These are phyloP conservation scores for Crotalus viridis DNA, from an alignment of 2,113 vertebrate genomes.

Conservation along the genomic window DNA sequence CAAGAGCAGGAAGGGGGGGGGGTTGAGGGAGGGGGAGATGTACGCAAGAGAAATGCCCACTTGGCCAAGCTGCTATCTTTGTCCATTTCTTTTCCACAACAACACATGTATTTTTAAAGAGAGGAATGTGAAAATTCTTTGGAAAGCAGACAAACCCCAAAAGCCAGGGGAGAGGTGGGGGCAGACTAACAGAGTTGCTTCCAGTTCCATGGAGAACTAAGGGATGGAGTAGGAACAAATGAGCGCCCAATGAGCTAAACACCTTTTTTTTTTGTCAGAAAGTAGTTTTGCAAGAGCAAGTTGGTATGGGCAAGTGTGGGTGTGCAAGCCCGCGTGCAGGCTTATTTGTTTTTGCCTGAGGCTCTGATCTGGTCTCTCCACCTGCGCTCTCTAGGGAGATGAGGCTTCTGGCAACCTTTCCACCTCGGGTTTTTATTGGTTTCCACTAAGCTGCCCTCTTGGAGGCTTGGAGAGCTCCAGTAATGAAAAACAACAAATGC, in stretches of 20 bases:
- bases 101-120: neutral
- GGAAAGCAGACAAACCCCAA: neutral
- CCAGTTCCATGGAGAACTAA: neutral
- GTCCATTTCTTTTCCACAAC: neutral
- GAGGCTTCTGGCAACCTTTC: constrained; percentile 72
- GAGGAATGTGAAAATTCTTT: neutral
- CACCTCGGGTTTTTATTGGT: constrained; percentile 71
- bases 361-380: constrained; percentile 75
- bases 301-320: neutral
- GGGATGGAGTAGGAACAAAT: neutral
- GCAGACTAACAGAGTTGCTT: neutral
- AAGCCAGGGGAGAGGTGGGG: neutral
- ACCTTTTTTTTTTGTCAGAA: neutral
- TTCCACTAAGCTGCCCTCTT: constrained; percentile 74
- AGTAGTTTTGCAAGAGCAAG: constrained; percentile 53
- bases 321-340: neutral
- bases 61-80: neutral
- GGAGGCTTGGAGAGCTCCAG: constrained; percentile 63
- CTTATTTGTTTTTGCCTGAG: constrained; percentile 47
- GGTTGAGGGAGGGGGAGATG: neutral
- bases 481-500: constrained; percentile 45
- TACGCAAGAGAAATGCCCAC: neutral
- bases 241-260: neutral
- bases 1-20: neutral
- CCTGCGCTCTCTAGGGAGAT: constrained; percentile 78